phyloP scores from a whole-genome alignment of 2,888 invertebrate species.

The Drosophila nr. perissopoda region DNA sequence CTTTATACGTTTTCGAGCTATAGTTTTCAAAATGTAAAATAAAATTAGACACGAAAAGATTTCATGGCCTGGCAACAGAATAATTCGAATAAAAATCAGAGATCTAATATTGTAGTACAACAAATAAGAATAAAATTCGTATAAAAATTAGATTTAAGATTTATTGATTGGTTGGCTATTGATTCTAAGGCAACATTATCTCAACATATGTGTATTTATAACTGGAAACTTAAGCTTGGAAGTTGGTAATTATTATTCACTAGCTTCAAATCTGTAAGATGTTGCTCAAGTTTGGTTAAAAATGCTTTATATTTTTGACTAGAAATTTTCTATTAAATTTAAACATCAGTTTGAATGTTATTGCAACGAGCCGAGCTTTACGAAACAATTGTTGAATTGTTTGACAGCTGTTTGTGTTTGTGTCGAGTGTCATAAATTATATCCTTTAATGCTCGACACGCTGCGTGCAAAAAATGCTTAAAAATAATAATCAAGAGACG shows the following conservation, averaged over 20 bases:
- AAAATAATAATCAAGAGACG: conserved; percentile 56
- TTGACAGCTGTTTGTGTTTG: conserved; percentile 60
- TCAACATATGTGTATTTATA: background rate
- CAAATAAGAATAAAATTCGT: background rate
- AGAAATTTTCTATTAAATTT: background rate
- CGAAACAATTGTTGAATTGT: conserved; percentile 20
- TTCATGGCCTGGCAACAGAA: conserved; percentile 8
- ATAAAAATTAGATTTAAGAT: background rate
- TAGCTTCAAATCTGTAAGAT: background rate
- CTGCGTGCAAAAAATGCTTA: conserved; percentile 37
- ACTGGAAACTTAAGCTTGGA: background rate
- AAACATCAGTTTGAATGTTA: background rate
- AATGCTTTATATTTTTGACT: background rate
- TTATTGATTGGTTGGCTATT: background rate
- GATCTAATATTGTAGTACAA: background rate
- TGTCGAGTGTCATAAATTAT: conserved; percentile 53
- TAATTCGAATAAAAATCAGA: conserved; percentile 10
- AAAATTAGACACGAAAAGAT: conserved; percentile 3
- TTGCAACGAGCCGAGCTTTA: background rate
- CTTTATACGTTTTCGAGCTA: conserved; percentile 1
- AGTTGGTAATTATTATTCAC: background rate
- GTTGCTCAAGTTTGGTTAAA: background rate
- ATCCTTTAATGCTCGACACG: conserved; percentile 32
- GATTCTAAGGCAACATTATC: background rate
- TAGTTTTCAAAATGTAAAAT: background rate